Evolutionary conservation across 2,888 invertebrate genomes (phyloP).

Genomic region (Helicoverpa assulta): DNA sequence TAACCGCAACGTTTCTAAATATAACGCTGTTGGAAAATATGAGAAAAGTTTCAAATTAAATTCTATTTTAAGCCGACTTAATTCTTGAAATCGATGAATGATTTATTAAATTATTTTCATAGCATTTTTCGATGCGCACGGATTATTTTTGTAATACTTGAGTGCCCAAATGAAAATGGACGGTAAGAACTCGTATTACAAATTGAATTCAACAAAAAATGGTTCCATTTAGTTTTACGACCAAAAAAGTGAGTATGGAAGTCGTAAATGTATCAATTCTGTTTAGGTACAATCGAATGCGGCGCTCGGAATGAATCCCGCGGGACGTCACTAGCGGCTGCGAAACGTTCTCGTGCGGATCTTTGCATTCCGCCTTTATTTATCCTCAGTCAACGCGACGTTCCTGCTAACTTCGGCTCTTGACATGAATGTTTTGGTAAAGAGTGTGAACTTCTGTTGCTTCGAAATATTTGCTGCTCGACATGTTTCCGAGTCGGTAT

Average conservation of each 20-base stretch:
- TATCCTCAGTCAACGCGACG: conserved; percentile 65
- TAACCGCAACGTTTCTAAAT: conserved; percentile 2
- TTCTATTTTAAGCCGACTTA: conserved; percentile 20
- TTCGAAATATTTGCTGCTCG: conserved; percentile 70
- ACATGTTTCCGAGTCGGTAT: conserved; percentile 49
- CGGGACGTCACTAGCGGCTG: conserved; percentile 61
- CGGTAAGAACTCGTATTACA: not conserved
- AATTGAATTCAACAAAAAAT: conserved; percentile 5
- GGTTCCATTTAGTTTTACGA: conserved; percentile 5
- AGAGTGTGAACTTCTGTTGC: conserved; percentile 69
- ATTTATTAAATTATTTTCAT: not conserved
- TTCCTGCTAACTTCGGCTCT: conserved; percentile 65
- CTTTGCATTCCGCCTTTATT: conserved; percentile 69
- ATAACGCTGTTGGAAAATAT: conserved; percentile 21
- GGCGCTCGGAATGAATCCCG: conserved; percentile 58
- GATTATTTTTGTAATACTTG: not conserved
- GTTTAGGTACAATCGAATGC: conserved; percentile 35
- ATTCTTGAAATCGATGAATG: not conserved
- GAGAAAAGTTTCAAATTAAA: conserved; percentile 24
- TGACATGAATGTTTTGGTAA: conserved; percentile 71
- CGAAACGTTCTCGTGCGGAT: conserved; percentile 52
- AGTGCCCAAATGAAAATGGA: conserved; percentile 1
- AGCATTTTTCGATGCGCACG: not conserved
- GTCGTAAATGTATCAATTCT: conserved; percentile 20
- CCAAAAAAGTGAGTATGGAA: not conserved